Evolutionary conservation across 2,797 vertebrate species (phyloP).

Genomic region (Xyrichtys novacula): DNA sequence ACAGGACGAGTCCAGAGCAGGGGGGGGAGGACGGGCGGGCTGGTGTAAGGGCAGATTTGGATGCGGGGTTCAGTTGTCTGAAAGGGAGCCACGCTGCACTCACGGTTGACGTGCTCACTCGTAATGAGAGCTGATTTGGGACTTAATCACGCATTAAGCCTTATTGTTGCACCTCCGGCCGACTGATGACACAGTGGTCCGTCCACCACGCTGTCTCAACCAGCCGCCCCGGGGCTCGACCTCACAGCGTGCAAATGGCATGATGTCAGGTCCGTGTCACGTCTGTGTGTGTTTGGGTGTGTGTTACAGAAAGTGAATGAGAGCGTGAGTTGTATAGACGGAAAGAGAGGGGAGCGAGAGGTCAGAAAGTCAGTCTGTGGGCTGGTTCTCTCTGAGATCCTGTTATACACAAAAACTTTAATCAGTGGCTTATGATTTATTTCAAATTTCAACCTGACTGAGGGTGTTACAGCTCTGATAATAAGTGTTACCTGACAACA

Average conservation of each 20-base stretch:
- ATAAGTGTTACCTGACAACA: too few species aligned
- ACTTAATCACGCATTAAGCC: constrained; percentile 72
- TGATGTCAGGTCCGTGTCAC: constrained; percentile 62
- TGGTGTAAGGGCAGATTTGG: constrained; percentile 3
- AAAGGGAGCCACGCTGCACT: constrained; percentile 32
- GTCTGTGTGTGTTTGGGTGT: constrained; percentile 4
- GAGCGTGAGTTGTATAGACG: background rate
- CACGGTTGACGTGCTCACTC: constrained; percentile 62
- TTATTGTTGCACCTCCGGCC: constrained; percentile 74
- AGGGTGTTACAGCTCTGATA: too few species aligned
- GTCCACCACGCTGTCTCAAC: constrained; percentile 41
- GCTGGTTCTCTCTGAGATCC: background rate
- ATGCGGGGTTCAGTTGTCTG: constrained; percentile 21
- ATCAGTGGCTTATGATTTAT: too few species aligned
- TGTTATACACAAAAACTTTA: background rate
- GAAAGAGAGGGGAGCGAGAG: constrained; percentile 23
- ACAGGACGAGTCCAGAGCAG: background rate
- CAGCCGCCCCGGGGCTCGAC: constrained; percentile 29
- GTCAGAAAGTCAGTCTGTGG: constrained; percentile 34
- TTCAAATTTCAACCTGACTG: too few species aligned
- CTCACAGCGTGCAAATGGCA: constrained; percentile 60
- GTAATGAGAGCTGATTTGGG: constrained; percentile 68
- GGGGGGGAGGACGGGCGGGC: rapidly evolving
- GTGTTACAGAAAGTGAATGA: background rate
- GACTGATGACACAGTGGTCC: constrained; percentile 74